These are phyloP conservation scores for Alviniconcha marisindica DNA, from an alignment of 1,140 invertebrate species.

Conservation along the genomic window DNA sequence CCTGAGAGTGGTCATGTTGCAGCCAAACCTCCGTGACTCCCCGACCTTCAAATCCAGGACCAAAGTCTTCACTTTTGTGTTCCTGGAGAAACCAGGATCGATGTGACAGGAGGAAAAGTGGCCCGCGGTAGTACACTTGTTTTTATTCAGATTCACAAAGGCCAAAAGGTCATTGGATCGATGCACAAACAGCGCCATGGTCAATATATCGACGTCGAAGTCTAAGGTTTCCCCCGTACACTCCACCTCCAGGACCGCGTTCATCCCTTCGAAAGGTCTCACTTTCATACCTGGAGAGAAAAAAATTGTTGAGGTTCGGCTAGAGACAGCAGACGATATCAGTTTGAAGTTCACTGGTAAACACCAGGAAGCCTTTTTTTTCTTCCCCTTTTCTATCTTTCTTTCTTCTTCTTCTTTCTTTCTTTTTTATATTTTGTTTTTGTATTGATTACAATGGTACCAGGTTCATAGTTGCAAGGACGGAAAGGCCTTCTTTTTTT, in stretches of 20 bases:
- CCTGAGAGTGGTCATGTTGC: slow-evolving; percentile 25
- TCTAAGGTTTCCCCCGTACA: slow-evolving; percentile 21
- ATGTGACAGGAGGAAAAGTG: slow-evolving; percentile 20
- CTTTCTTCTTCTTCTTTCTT: no score
- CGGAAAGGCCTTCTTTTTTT: no score
- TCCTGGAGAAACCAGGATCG: not conserved
- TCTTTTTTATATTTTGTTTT: no score
- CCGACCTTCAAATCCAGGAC: slow-evolving; percentile 16
- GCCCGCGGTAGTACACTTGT: slow-evolving; percentile 2
- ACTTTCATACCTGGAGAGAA: slow-evolving; percentile 30
- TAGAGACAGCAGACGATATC: no score
- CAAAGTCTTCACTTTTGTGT: slow-evolving; percentile 2
- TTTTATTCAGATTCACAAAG: slow-evolving; percentile 26
- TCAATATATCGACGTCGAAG: slow-evolving; percentile 21
- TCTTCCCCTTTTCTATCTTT: not conserved
- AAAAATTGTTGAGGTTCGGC: not conserved
- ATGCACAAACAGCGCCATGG: slow-evolving; percentile 27
- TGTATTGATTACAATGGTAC: no score
- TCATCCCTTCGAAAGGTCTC: slow-evolving; percentile 21
- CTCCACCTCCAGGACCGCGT: slow-evolving; percentile 29
- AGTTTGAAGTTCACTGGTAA: not conserved
- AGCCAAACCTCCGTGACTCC: not conserved
- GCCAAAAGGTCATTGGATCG: slow-evolving; percentile 1
- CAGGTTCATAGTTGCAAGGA: no score
- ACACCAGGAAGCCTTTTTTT: not conserved